phyloP scores from a whole-genome alignment of 2,888 invertebrate species.

The Danaus chrysippus region DNA sequence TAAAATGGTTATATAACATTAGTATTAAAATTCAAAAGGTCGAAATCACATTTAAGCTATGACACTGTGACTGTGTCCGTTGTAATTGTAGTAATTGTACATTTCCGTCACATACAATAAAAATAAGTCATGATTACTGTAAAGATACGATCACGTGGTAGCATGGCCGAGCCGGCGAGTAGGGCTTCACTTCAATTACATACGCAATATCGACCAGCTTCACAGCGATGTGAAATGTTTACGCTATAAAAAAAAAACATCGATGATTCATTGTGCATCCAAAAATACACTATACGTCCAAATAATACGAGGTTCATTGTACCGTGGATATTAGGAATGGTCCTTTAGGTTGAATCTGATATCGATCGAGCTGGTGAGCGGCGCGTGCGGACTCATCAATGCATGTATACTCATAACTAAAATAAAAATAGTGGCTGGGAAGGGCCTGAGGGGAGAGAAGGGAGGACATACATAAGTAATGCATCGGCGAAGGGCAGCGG shows the following conservation, averaged over 20 bases:
- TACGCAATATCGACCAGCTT: constrained; percentile 51
- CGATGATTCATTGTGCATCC: constrained; percentile 18
- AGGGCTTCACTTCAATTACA: constrained; percentile 64
- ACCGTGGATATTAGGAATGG: constrained; percentile 18
- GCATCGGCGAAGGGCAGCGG: constrained; percentile 65
- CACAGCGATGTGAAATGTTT: constrained; percentile 17
- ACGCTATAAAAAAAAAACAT: constrained; percentile 13
- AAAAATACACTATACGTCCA: constrained; percentile 17
- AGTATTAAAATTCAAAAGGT: constrained; percentile 24
- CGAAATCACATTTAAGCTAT: constrained; percentile 46
- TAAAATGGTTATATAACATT: neutral
- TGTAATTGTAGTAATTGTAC: constrained; percentile 47
- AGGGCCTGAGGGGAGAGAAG: constrained; percentile 41
- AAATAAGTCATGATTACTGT: constrained; percentile 45
- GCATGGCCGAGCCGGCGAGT: constrained; percentile 49
- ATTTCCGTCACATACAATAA: constrained; percentile 57
- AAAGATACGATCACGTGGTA: constrained; percentile 51
- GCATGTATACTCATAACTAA: constrained; percentile 62
- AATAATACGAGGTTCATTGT: constrained; percentile 21
- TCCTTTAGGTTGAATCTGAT: constrained; percentile 20
- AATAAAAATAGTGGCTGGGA: constrained; percentile 58
- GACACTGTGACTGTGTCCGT: constrained; percentile 30
- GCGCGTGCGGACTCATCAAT: constrained; percentile 56
- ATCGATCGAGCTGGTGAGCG: constrained; percentile 44
- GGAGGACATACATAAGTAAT: constrained; percentile 73